Evolutionary conservation across 2,888 invertebrate species (phyloP), one percentile per base, ranked within the genome.

Genomic region (Deilephila elpenor): DNA sequence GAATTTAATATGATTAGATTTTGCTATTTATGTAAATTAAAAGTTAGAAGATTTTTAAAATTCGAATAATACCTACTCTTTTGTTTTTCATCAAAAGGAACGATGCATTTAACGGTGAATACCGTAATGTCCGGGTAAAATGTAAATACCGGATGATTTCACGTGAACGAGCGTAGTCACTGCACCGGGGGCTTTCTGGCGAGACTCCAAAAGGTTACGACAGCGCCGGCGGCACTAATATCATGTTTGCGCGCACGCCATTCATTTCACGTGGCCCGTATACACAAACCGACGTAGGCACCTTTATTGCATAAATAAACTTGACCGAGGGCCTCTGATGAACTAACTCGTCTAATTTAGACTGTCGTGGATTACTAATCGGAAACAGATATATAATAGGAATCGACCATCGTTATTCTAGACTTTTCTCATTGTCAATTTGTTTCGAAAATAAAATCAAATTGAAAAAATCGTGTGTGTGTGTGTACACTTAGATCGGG

Each of bases 241-340:
- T 62, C 64, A 7, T 67, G 56, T 70, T 60, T 71, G 32, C 72
- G 67, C 60, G 60, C 71, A 62, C 62, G 62, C 62, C 37, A n/a
- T 64, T 44, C 20, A 37, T 64, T 20, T 11, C 64, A 64, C 44
- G 37, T 44, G 64, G 60, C n/a, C n/a, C 20, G 37, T 64, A 37
- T 44, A 64, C n/a, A 64, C 64, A 64, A 64, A n/a, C 20, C 64
- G 37, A 7, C 20, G 37, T 44, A 64, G 3, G 37, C 37, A 37
- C 37, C 37, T 37, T 64, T 60, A 60, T 25, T 20, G 20, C 64
- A 64, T 44, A 64, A 37, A 64, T 64, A 64, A 64, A 64, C 64
- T 64, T 64, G 64, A 64, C 34, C 37, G n/a, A 64, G 29, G 60
- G 60, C 29, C 60, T 25, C 60, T 60, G 60, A 14, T 19, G 53